A percentile compares a stretch with the other conserved stretches of the same genome.
phyloP scores from a whole-genome alignment of 2,113 vertebrate genomes.

The Phylloscopus trochilus region DNA sequence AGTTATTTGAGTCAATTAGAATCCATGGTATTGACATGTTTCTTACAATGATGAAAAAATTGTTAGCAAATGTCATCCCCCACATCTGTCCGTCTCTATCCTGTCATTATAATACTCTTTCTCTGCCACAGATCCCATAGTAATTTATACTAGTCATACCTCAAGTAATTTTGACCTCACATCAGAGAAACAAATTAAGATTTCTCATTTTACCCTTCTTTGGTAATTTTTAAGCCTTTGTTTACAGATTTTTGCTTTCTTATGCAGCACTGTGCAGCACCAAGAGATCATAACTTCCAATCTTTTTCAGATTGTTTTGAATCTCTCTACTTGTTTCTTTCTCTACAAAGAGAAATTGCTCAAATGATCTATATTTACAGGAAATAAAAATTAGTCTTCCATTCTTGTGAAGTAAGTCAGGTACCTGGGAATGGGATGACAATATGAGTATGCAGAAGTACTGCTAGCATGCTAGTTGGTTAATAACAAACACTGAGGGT shows the following conservation, averaged over 20 bases:
- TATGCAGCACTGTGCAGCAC: background rate
- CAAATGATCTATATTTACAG: slow-evolving; percentile 10
- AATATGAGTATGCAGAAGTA: background rate
- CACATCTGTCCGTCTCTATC: background rate
- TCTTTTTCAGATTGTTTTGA: background rate
- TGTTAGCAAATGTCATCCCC: background rate
- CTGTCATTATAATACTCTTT: background rate
- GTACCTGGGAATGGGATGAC: background rate
- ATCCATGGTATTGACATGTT: background rate
- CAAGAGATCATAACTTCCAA: background rate
- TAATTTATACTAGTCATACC: background rate
- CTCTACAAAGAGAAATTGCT: background rate
- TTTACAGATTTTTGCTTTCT: slow-evolving; percentile 2
- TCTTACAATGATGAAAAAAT: background rate
- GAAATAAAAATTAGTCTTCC: slow-evolving; percentile 16
- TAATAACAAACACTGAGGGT: background rate
- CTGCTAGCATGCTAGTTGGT: background rate
- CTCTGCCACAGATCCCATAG: background rate
- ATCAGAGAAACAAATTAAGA: background rate
- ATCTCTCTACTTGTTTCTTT: slow-evolving; percentile 2
- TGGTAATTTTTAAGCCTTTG: background rate
- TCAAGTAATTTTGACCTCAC: background rate
- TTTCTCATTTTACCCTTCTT: background rate
- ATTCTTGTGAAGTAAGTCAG: background rate
- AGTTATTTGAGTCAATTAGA: background rate